phyloP scores from a whole-genome alignment of 1,140 invertebrate genomes.

The Leguminivora glycinivorella region DNA sequence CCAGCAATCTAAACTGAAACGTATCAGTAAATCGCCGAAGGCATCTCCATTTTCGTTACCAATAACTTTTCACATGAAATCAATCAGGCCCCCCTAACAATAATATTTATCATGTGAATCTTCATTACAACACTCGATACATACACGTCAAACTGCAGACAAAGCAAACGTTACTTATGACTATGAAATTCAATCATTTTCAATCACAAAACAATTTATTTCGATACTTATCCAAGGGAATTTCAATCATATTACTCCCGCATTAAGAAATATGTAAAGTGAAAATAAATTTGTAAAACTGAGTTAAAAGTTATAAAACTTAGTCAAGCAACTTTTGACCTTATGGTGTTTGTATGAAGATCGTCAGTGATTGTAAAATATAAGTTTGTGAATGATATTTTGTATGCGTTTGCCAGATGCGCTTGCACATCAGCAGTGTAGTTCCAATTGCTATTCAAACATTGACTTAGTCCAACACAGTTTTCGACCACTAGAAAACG shows the following conservation, averaged over 20 bases:
- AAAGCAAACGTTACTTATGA: constrained; percentile 39
- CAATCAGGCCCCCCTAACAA: constrained; percentile 14
- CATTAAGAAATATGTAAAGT: background rate
- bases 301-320: background rate
- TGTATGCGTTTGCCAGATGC: constrained; percentile 50
- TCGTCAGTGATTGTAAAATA: background rate
- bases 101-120: constrained; percentile 24
- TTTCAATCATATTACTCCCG: background rate
- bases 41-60: background rate
- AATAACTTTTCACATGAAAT: constrained; percentile 15
- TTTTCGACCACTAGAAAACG: too few species aligned
- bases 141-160: constrained; percentile 34
- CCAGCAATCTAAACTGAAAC: background rate
- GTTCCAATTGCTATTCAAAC: background rate
- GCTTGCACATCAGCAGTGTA: constrained; percentile 30
- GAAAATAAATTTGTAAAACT: background rate
- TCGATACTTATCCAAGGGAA: constrained; percentile 28
- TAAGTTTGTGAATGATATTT: constrained; percentile 29
- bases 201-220: constrained; percentile 45
- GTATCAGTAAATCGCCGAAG: background rate
- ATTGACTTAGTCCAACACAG: background rate
- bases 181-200: constrained; percentile 59
- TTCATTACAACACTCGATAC: constrained; percentile 30
- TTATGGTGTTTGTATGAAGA: background rate
- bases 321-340: background rate